A percentile compares a stretch with the other conserved stretches of the same genome.
These are phyloP conservation scores for Spisula solida DNA, from an alignment of 2,888 invertebrate genomes.

Conservation along the genomic window DNA sequence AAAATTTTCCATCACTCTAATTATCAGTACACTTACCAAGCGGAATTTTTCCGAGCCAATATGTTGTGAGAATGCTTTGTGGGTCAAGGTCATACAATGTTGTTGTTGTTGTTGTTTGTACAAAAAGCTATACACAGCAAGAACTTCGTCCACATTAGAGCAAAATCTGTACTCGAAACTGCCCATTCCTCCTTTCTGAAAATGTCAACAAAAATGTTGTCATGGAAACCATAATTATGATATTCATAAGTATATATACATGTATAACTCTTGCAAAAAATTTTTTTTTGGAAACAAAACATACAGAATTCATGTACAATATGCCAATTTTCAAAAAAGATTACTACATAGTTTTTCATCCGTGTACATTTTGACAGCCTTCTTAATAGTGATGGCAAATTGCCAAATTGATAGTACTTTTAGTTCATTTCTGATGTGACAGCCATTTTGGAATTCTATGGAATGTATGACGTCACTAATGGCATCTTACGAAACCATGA, in stretches of 20 bases:
- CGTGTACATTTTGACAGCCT: too few species aligned
- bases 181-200: constrained; percentile 60
- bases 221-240: background rate
- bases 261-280: background rate
- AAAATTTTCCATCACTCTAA: background rate
- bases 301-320: too few species aligned
- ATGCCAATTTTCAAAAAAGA: too few species aligned
- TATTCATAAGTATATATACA: background rate
- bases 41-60: constrained; percentile 78
- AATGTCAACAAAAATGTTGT: background rate
- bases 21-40: background rate
- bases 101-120: constrained; percentile 73
- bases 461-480: too few species aligned
- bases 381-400: too few species aligned
- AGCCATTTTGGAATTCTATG: too few species aligned
- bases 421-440: too few species aligned
- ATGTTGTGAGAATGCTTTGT: constrained; percentile 68
- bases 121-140: constrained; percentile 78
- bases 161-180: constrained; percentile 76
- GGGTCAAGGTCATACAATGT: constrained; percentile 67
- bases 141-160: constrained; percentile 79
- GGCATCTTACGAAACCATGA: too few species aligned
- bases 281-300: background rate
- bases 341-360: too few species aligned
- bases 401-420: too few species aligned